Conservation (phyloP, 2,888 invertebrate species). For the Andricus quercusramuli region DNA sequence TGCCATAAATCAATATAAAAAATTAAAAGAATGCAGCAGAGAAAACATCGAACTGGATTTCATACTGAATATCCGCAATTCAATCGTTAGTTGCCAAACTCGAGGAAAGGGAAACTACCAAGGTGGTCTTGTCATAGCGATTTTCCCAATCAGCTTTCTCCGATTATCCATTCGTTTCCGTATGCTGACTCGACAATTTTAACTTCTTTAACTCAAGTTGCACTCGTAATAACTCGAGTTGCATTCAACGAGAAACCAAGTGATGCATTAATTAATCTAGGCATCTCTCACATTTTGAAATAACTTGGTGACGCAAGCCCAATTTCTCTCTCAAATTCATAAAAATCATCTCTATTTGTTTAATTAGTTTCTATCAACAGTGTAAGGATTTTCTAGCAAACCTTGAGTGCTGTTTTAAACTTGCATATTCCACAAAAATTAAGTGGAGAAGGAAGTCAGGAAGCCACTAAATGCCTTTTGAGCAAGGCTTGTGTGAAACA, state of each 20-base stretch:
- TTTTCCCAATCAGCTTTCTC: constrained; percentile 57
- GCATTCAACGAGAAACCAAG: background rate
- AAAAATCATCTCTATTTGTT: background rate
- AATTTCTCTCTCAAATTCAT: background rate
- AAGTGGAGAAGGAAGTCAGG: background rate
- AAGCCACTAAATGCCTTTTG: background rate
- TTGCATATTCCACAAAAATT: background rate
- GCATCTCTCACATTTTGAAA: background rate
- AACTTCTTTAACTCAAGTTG: constrained; percentile 11
- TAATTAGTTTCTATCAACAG: background rate
- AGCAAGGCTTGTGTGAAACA: background rate
- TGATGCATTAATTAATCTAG: constrained; percentile 13
- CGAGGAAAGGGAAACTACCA: constrained; percentile 29
- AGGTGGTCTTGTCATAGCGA: constrained; percentile 41
- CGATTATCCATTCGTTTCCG: constrained; percentile 46
- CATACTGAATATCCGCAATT: background rate
- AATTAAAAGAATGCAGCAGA: constrained; percentile 21
- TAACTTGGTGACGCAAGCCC: background rate
- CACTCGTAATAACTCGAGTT: constrained; percentile 9
- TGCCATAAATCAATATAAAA: constrained; percentile 15
- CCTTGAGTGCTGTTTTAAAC: too few species aligned
- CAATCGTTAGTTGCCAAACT: constrained; percentile 26
- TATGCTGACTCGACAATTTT: constrained; percentile 47
- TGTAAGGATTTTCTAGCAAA: background rate
- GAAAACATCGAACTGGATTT: constrained; percentile 9